Conservation (phyloP, 2,113 vertebrate genomes). For the Prietella phreatophila region DNA sequence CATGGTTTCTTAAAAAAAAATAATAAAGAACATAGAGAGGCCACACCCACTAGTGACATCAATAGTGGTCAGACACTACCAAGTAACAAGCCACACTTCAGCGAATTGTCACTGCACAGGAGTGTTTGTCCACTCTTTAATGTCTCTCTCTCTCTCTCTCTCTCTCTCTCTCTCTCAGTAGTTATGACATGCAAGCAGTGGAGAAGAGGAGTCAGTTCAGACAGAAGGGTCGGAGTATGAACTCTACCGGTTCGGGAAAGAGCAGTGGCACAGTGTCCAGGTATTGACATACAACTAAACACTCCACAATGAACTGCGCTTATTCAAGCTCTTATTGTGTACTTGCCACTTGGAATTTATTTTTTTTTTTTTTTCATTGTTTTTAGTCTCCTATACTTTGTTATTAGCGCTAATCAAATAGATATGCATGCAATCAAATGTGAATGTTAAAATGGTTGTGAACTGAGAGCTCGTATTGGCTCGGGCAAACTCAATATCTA, state of each 20-base stretch:
- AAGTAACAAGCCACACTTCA: background rate
- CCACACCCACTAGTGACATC: background rate
- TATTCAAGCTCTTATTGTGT: background rate
- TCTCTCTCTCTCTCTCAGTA: constrained; percentile 45
- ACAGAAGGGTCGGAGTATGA: constrained; percentile 92
- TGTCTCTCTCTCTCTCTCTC: background rate
- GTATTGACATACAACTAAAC: constrained; percentile 60
- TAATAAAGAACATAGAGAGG: background rate
- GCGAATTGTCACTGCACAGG: too few species aligned
- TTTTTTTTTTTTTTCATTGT: background rate
- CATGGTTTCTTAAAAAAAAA: background rate
- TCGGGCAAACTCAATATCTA: background rate
- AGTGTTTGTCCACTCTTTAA: background rate
- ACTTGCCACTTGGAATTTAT: background rate
- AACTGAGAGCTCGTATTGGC: background rate
- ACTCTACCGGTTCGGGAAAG: constrained; percentile 94
- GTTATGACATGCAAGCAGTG: constrained; percentile 80
- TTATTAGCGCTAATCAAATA: background rate
- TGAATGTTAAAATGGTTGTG: background rate
- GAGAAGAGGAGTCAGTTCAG: constrained; percentile 87
- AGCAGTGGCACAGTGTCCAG: constrained; percentile 94
- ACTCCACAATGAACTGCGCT: background rate
- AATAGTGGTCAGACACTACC: background rate
- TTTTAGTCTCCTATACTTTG: background rate
- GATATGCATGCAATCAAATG: background rate